Evolutionary conservation across 2,888 invertebrate genomes (phyloP), one percentile per base, ranked within the genome.

Genomic region (Pachycephus smyrnensis): DNA sequence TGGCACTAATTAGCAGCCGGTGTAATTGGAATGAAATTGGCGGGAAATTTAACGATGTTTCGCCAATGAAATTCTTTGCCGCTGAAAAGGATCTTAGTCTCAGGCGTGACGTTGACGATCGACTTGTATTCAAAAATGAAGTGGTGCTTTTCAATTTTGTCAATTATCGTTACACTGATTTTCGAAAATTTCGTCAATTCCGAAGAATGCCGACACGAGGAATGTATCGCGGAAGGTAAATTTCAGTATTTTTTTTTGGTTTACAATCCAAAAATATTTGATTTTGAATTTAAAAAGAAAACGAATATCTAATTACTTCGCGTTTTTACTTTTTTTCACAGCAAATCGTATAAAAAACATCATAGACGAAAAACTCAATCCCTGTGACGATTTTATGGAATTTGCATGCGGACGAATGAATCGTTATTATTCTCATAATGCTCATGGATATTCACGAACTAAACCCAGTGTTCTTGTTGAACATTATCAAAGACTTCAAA

Each of bases 381-480:
- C 83, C 23, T 84, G 84, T 73, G 78, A 83, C 37, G 82, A 84
- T 75, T 84, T 84, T 68, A 79, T 82, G 31, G 78, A 80, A 75
- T 84, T 83, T 73, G 82, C 83, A 31, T 84, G 84, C 68, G 82
- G 83, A 23, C 75, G 33, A 35, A 12, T 73, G 69, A 75, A 31
- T n/a, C 55, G 55, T 73, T 69, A 68, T 55, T 23, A 68, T 30
- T 55, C 40, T 23, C 1, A 9, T 6, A 55, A 23, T 40, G 12
- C 4, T 15, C 4, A 37, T 37, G 12, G 12, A 40, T 23, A 55
- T 55, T 23, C 40, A 23, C 23, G 40, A 55, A 31, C 76, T 12
- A 40, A 12, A 35, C 40, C 77, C 33, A 81, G 78, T 15, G 77
- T 75, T 69, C 82, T 81, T 75, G 76, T 73, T n/a, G 23, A 74